These are phyloP conservation scores for Athripsodes cinereus DNA, from an alignment of 2,888 invertebrate genomes.

Conservation along the genomic window DNA sequence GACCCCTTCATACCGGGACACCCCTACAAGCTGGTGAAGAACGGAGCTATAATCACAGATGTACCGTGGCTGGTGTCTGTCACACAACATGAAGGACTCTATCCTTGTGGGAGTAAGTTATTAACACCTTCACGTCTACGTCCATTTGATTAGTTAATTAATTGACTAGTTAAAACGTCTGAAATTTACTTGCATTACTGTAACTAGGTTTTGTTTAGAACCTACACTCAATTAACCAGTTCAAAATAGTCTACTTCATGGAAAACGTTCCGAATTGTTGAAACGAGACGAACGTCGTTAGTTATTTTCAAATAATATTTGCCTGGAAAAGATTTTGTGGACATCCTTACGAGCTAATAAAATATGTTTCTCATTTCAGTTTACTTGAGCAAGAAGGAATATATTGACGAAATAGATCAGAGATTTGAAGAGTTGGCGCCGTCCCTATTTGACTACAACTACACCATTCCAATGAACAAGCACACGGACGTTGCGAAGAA, in stretches of 20 bases:
- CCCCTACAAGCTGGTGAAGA: constrained; percentile 55
- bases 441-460: constrained; percentile 56
- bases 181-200: no score
- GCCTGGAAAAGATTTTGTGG: no score
- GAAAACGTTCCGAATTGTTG: no score
- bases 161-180: no score
- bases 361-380: constrained; percentile 11
- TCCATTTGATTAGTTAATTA: no score
- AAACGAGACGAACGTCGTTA: no score
- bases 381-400: constrained; percentile 33
- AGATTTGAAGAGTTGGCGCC: constrained; percentile 58
- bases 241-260: no score
- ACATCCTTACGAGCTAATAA: no score
- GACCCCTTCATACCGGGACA: constrained; percentile 60
- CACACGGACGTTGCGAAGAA: constrained; percentile 43
- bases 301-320: no score
- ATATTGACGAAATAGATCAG: constrained; percentile 47
- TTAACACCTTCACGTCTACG: no score
- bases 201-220: no score
- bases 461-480: constrained; percentile 45
- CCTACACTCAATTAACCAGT: no score
- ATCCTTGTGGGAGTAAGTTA: constrained; percentile 60
- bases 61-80: constrained; percentile 65
- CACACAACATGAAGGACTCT: constrained; percentile 67
- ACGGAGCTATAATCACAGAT: constrained; percentile 56